Base-by-base conservation (phyloP, 2,113 vertebrate genomes). In the Climacteris rufus region DNA sequence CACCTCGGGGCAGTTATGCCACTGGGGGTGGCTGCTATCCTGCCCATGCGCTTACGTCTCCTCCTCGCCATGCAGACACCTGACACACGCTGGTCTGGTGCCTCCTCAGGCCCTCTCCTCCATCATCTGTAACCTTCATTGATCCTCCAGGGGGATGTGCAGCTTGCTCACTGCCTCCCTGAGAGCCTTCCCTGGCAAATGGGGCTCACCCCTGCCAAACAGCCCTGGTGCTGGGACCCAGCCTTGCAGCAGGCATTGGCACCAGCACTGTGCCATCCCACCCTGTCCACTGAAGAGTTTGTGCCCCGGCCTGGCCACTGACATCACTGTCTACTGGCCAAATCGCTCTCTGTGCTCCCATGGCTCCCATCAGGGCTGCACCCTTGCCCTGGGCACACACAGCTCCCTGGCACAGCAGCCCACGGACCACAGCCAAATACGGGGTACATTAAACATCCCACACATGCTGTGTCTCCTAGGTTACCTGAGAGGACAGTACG, bases 11-110 rank as follows among this genome's bases (percentile, higher is more conserved):
- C 2, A 3, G 75, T 68, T 35, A 22, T 3, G 6, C 25, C 49
- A 53, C 59, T 22, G 66, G 33, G 82, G 18, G 44, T 2, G 6
- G 68, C 37, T 83, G 40, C 49, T 40, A 44, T 3, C 49, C 28
- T 61, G 31, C 53, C 70, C 0, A 0, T 4, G 40, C 19, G 9
- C 44, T 53, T 35, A 57, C 17, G 11, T 56, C 39, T 61, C 31
- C 25, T 85, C 31, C n/a, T 65, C 2, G 0, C 24, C 7, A 0
- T 13, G 25, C 68, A 86, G 87, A 61, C 1, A 2, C 68, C 23
- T 0, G 0, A 27, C 1, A 1, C 54, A 52, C 53, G n/a, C 76
- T 70, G 56, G 9, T 35, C 44, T 1, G 54, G 35, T 1, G 1
- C 31, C 30, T 78, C 54, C 64, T 57, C 3, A 0, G 14, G 52